Percentiles rank a stretch among this genome's conserved stretches.
These are phyloP conservation scores for Drosophila antonietae DNA, from an alignment of 2,888 invertebrate genomes.

Conservation along the genomic window DNA sequence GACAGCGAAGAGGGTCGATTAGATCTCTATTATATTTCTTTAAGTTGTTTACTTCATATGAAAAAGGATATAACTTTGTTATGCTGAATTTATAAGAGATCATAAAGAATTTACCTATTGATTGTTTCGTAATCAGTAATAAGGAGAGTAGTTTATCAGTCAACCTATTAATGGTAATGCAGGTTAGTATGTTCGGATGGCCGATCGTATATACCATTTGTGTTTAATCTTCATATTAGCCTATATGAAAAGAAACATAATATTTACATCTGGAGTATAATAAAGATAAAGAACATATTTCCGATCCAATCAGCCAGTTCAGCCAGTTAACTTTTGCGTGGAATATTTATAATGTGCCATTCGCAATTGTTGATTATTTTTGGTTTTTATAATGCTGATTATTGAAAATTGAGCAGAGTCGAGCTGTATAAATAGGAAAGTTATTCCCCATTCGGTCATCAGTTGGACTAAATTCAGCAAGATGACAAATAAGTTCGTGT, in stretches of 20 bases:
- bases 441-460: not conserved
- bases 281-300: not conserved
- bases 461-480: constrained; percentile 5
- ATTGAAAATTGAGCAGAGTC: not conserved
- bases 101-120: too few species aligned
- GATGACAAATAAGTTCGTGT: constrained; percentile 17
- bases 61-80: too few species aligned
- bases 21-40: too few species aligned
- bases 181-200: not conserved
- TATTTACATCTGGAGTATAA: not conserved
- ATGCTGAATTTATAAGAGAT: too few species aligned
- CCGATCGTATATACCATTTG: not conserved
- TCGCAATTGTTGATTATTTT: not conserved
- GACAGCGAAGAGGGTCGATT: too few species aligned
- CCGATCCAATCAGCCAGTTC: not conserved
- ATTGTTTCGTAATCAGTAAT: too few species aligned
- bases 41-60: too few species aligned
- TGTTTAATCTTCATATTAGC: not conserved
- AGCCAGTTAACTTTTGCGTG: not conserved
- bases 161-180: not conserved
- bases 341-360: not conserved
- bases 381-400: constrained; percentile 6
- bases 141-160: not conserved
- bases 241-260: not conserved
- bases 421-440: constrained; percentile 25